These are phyloP conservation scores for Hypolimnas misippus DNA, from an alignment of 2,888 invertebrate genomes.

Conservation along the genomic window DNA sequence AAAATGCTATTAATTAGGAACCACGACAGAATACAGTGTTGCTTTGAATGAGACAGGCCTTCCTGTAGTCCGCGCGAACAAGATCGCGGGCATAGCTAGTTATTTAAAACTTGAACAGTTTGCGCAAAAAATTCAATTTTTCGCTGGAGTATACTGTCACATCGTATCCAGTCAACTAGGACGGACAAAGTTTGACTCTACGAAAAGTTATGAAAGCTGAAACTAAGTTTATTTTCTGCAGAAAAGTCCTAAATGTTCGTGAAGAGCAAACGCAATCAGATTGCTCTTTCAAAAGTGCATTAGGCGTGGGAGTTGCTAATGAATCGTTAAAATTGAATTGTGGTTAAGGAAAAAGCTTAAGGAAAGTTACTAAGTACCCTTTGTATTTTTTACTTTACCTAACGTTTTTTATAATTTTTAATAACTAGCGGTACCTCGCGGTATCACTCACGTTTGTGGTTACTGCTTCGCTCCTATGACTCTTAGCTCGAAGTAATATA, in stretches of 20 bases:
- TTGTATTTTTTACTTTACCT: background rate
- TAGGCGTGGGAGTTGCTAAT: slow-evolving; percentile 3
- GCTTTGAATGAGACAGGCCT: too few species aligned
- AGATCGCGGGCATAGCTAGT: too few species aligned
- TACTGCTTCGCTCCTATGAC: too few species aligned
- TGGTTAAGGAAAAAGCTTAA: background rate
- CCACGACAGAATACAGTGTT: too few species aligned
- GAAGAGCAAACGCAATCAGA: slow-evolving; percentile 22
- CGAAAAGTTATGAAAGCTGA: slow-evolving; percentile 2
- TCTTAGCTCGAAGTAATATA: too few species aligned
- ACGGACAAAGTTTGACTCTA: background rate
- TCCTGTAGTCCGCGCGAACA: too few species aligned
- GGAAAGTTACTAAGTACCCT: background rate
- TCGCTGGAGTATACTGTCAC: background rate
- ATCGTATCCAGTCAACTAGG: background rate
- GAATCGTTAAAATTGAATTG: slow-evolving; percentile 23
- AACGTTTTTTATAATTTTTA: background rate
- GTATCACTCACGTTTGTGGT: too few species aligned
- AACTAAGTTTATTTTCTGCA: slow-evolving; percentile 3
- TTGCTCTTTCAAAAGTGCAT: slow-evolving; percentile 15
- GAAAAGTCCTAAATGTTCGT: background rate
- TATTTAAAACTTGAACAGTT: background rate
- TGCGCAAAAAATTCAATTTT: background rate
- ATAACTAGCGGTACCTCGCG: too few species aligned
- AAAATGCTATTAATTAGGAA: too few species aligned